Percentiles rank a stretch among this genome's conserved stretches.
Conservation (phyloP, 2,797 vertebrate genomes). For the Danio albolineatus region DNA sequence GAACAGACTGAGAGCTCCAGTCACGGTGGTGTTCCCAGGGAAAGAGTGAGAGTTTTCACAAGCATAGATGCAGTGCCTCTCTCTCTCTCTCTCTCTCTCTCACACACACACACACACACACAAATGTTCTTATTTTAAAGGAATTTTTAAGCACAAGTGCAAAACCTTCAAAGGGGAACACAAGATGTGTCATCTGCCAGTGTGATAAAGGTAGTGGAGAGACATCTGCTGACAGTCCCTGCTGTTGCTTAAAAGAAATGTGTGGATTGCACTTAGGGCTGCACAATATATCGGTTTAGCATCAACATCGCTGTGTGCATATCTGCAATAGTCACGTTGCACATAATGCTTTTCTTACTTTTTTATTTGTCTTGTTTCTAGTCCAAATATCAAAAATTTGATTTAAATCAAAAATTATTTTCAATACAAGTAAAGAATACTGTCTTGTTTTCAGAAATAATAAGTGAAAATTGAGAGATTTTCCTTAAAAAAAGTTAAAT, state of each 20-base stretch:
- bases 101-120: neutral
- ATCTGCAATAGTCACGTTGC: too few relatives aligned
- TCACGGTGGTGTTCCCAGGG: conserved; percentile 68
- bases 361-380: too few relatives aligned
- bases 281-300: too few relatives aligned
- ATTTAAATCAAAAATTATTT: too few relatives aligned
- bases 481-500: too few relatives aligned
- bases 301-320: too few relatives aligned
- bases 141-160: neutral
- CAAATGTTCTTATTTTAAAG: conserved; percentile 3
- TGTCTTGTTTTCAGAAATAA: too few relatives aligned
- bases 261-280: neutral
- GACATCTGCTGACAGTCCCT: conserved; percentile 14
- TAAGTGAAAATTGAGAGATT: too few relatives aligned
- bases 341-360: too few relatives aligned
- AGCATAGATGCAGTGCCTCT: conserved; percentile 72
- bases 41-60: conserved; percentile 82
- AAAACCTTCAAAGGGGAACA: conserved; percentile 28
- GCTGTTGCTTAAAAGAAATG: conserved; percentile 37
- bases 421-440: too few relatives aligned
- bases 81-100: neutral
- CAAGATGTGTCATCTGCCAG: neutral
- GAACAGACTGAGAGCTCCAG: conserved; percentile 79
- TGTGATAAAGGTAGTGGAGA: conserved; percentile 3
- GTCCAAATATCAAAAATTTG: too few relatives aligned